Base-by-base conservation (phyloP, 2,113 vertebrate genomes). In the Gadus chalcogrammus region DNA sequence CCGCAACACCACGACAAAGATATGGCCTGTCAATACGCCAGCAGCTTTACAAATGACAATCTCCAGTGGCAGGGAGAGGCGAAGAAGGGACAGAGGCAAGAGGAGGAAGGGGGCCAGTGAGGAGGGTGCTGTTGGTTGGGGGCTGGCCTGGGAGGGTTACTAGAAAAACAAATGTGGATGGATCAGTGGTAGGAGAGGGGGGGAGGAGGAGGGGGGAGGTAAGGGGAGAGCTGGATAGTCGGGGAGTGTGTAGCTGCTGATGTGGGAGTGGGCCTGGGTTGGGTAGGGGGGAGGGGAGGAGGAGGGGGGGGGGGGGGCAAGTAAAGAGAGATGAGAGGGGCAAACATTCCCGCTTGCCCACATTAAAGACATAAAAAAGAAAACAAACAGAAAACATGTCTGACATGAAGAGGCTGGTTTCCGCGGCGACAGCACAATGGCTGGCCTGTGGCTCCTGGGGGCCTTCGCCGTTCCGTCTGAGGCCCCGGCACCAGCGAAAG, bases 321-420 rank as follows among this genome's bases (percentile, higher is more conserved):
- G 42, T 48, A 48, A 48, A 48, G 71, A 65, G 66, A 18, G 67
- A 70, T 76, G 84, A 87, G 82, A 84, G 85, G 88, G 87, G 91
- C 15, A 89, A 90, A 90, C 89, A 91, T 91, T 88, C 88, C 82
- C 87, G 87, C 78, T 77, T 76, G 74, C 88, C 91, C 92, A 93
- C 92, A 93, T 93, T 92, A 92, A 91, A 92, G 91, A 91, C 82
- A 91, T 90, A 88, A 93, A 92, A 92, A 93, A 91, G 90, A 92
- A 93, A 93, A 93, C 91, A 92, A 93, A 93, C 91, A 92, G 91
- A 92, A 92, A 93, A 93, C 92, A 93, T 93, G 92, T 92, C 92
- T 93, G 91, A 93, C 92, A 93, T 92, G 91, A 93, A 93, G 92
- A 92, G 88, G 82, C 90, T 93, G 91, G 92, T 93, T 93, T 93